Evolutionary conservation across 2,888 invertebrate genomes (phyloP).

Genomic region (Dusona sp.): DNA sequence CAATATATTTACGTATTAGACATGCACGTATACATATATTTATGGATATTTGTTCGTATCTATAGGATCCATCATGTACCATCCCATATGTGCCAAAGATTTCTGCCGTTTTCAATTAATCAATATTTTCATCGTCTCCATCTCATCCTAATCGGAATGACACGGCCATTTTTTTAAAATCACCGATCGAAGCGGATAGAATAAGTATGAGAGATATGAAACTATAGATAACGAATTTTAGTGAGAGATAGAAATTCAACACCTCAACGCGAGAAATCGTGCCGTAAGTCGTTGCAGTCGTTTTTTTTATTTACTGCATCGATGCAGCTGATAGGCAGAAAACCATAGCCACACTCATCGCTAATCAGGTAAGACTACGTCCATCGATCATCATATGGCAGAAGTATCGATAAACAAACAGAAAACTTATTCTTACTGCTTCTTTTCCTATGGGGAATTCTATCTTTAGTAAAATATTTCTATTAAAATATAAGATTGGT

Average conservation of each 20-base stretch:
- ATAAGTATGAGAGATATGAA: slow-evolving; percentile 9
- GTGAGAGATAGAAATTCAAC: slow-evolving; percentile 32
- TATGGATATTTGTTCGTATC: background rate
- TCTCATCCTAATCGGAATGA: slow-evolving; percentile 44
- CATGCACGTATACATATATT: background rate
- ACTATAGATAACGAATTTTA: slow-evolving; percentile 19
- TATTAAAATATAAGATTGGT: background rate
- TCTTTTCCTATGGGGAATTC: slow-evolving; percentile 13
- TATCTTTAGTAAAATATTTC: background rate
- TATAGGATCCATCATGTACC: slow-evolving; percentile 26
- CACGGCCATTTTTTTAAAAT: slow-evolving; percentile 39
- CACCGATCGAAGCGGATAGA: background rate
- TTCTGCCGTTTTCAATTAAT: slow-evolving; percentile 52
- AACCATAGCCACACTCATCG: slow-evolving; percentile 40
- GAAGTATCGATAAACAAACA: slow-evolving; percentile 45
- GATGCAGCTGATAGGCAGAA: slow-evolving; percentile 25
- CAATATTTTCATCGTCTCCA: slow-evolving; percentile 59
- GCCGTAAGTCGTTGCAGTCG: background rate
- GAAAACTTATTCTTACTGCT: slow-evolving; percentile 25
- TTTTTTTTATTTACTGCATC: slow-evolving; percentile 20
- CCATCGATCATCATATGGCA: slow-evolving; percentile 59
- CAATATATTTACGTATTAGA: background rate
- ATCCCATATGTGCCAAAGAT: background rate
- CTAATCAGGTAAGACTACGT: slow-evolving; percentile 52
- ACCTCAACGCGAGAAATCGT: slow-evolving; percentile 41